Base-by-base conservation (phyloP, 2,113 vertebrate species). In the Rafetus swinhoei region DNA sequence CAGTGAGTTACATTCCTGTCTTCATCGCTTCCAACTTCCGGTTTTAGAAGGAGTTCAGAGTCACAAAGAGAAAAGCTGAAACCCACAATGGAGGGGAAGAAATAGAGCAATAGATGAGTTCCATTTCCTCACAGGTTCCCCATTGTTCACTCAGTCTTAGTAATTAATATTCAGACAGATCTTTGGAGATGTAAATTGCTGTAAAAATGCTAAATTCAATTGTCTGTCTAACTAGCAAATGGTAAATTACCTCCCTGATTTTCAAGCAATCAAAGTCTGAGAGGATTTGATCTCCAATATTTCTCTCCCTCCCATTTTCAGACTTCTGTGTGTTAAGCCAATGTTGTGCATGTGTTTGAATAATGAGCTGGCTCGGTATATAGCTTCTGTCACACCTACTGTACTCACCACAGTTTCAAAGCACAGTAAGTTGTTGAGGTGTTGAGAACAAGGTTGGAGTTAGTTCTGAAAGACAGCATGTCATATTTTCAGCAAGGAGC, bases 331-430 rank as follows among this genome's bases (percentile, higher is more conserved):
- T 80, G 45, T 81, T 85, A 72, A 76, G 77, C 10, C 54, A 88
- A 62, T 88, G 88, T 85, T 87, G 91, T 90, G 91, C n/a, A 85
- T 90, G 56, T 29, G 39, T 77, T 74, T 90, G 57, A 93, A 60
- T 32, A 35, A 72, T 25, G 55, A 53, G 80, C 22, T 81, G n/a
- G 65, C 74, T 77, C 11, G 12, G 50, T 50, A 50, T 39, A 22
- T 50, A 50, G 24, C 24, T 24, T 50, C 39, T 21, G 21, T 77
- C 39, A 77, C 12, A 50, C 11, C 7, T 77, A 25, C 45, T 77
- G 39, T 50, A 77, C 12, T 45, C 39, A 27, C 12, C 74, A 29
- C 19, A 8, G 13, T 54, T 55, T 89, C 65, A 60, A 79, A 80
- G 59, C 53, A 14, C 53, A 87, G 27, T 52, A 69, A 91, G 24